Base-by-base conservation (phyloP, 2,888 invertebrate genomes). In the Athripsodes cinereus region DNA sequence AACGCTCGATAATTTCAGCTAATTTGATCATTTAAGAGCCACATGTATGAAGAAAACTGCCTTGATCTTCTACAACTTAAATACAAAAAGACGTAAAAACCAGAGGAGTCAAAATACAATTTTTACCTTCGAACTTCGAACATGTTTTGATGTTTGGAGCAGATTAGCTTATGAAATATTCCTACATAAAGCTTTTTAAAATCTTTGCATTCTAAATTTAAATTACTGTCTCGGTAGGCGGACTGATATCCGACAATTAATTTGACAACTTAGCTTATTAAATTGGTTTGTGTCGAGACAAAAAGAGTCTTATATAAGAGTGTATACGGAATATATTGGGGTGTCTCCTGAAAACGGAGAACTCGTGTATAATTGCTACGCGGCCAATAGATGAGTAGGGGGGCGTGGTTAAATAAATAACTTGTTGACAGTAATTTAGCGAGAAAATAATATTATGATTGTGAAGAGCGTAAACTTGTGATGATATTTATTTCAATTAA, bases 1-100 rank as follows among this genome's bases (percentile, higher is more conserved):
- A 59, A 55, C 35, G 40, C 52, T 49, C 59, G 48, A 59, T 59
- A 59, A 59, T 59, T 58, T 52, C 47, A 52, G 53, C 59, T 59
- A 59, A 59, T 59, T 59, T 55, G 59, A 59, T 52, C 59, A 55
- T 55, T 59, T 59, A 59, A 40, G 20, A 55, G 22, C 21, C 44
- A 34, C 44, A 31, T 22, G 52, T 51, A 46, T 20, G 53, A 44
- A 53, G 44, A n/a, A 52, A 31, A 21, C 50, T 35, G 26, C 49
- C 55, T 56, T 51, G 22, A 51, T 56, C 51, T 40, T 16, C 16
- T 16, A 22, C 10, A 40, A 34, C 18, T 0, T 21, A 34, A 11
- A 16, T 44, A 35, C 10, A 31, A 47, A 54, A 55, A 26, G 47
- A 1, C 54, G 19, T n/a, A 47, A 26, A 16, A 10, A 11, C 44